Base-by-base conservation (phyloP, 2,888 invertebrate genomes). In the Acholoe squamosa region DNA sequence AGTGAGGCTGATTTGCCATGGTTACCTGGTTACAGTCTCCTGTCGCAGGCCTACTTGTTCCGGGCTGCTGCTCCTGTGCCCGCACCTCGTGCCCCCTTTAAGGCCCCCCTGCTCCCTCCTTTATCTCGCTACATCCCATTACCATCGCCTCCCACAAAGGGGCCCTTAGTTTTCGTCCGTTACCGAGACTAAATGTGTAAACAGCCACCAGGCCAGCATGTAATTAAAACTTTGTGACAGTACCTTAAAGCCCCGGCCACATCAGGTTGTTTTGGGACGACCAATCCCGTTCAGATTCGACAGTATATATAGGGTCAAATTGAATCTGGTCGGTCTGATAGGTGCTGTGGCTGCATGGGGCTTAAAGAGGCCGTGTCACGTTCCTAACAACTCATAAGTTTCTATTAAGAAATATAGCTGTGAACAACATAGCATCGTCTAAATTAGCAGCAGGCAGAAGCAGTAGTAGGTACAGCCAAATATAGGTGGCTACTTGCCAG, bases 51-150 rank as follows among this genome's bases (percentile, higher is more conserved):
- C 16, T 19, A 43, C 34, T 34, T 22, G 80, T 80, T 80, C 80
- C 80, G 80, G 34, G 12, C 80, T 19, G 25, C 34, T 80, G 80
- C 80, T 19, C 80, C 84, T 51, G 84, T 43, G 51, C 25, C 22
- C 43, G 25, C 84, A 86, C 54, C 52, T 31, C 86, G 3, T 12
- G 31, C 86, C 52, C 52, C 52, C 31, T 25, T 16, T 86, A 86
- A 28, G 16, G 34, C 5, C 86, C 1, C 54, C 54, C 86, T 86
- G 52, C 43, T 77, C 84, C 14, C 84, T 54, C 54, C 54, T 56
- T 86, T 52, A 86, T 43, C 80, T 43, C 80, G 22, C 34, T 33
- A 54, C 86, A 54, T 52, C 54, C 86, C 86, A 86, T 86, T 86
- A 86, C 86, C 54, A 86, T 10, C 31, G 33, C 54, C 56, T 19